Evolutionary conservation across 2,888 invertebrate genomes (phyloP), one percentile per base, ranked within the genome.

Genomic region (Oegoconia quadripuncta): DNA sequence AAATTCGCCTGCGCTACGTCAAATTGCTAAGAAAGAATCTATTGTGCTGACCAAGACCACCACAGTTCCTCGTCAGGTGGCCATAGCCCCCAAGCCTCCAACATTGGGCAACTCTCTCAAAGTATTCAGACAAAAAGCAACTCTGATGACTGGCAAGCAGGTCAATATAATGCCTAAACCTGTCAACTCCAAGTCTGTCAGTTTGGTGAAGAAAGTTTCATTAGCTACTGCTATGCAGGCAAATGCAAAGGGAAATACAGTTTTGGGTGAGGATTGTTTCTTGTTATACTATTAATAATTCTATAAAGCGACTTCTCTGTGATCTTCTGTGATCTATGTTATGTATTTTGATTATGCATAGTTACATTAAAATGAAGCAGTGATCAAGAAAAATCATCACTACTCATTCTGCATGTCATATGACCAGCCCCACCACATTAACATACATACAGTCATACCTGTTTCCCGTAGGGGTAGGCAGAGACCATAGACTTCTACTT

Each of bases 41-140:
- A 37, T 53, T 0, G 47, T 49, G 8, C 39, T 52, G 17, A 53
- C 50, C 2, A 48, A 51, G 18, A 52, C 50, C 1, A 52, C 50
- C 1, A 44, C 60, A 1, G 50, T 54, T 1, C 81, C 76, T 48
- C 83, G 62, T 50, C 89, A 71, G 44, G 74, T 89, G 2, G 82
- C 88, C 1, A 89, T 89, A 44, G 89, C 89, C 0, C 89, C 89
- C 0, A 89, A 83, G 52, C 84, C 79, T 0, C 48, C 70, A 53
- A 27, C 17, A 12, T 20, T 17, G 27, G 5, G 13, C 17, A 30
- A 30, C 13, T 6, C 12, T 12, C 4, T 6, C 2, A 27, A 13
- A 12, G 22, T 22, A 33, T 31, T 15, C 11, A 6, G 20, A 3
- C 33, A 27, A 5, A 27, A 27, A 14, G n/a, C 27, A 14, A 27